These are phyloP conservation scores for Sebastes fasciatus DNA, from an alignment of 2,113 vertebrate species.

Conservation along the genomic window DNA sequence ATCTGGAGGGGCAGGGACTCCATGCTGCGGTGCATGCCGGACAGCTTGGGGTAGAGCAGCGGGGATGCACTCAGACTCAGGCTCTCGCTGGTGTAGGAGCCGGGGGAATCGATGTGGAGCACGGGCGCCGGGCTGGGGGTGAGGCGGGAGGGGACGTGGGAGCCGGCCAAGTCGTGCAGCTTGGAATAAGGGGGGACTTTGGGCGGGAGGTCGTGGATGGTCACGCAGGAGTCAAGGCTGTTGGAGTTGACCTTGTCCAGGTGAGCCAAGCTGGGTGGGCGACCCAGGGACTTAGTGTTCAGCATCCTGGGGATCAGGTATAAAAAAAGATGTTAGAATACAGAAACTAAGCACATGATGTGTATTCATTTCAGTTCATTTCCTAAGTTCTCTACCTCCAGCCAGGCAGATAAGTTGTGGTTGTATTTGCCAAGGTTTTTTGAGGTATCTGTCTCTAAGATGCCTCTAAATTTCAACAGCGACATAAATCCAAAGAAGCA, in stretches of 20 bases:
- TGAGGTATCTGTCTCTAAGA: neutral
- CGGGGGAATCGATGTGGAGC: slow-evolving; percentile 94
- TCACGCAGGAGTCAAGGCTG: slow-evolving; percentile 92
- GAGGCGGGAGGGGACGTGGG: slow-evolving; percentile 80
- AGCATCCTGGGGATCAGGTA: slow-evolving; percentile 83
- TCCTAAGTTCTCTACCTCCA: neutral
- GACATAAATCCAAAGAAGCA: neutral
- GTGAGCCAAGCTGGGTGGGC: slow-evolving; percentile 91
- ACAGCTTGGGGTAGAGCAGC: slow-evolving; percentile 93
- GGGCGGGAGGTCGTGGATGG: slow-evolving; percentile 85
- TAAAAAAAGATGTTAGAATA: slow-evolving; percentile 21
- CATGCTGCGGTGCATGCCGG: slow-evolving; percentile 94
- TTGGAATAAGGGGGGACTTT: slow-evolving; percentile 88
- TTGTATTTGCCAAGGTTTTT: neutral
- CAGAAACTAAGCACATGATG: neutral
- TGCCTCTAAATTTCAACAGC: neutral
- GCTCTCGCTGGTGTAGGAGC: slow-evolving; percentile 91
- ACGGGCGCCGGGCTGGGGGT: slow-evolving; percentile 95
- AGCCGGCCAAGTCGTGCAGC: slow-evolving; percentile 87
- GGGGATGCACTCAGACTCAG: slow-evolving; percentile 90
- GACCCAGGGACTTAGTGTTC: slow-evolving; percentile 90
- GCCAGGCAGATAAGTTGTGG: neutral
- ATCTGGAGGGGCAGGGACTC: slow-evolving; percentile 96
- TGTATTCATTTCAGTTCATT: neutral
- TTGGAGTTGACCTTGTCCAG: slow-evolving; percentile 97